Evolutionary conservation across 1,140 invertebrate species (phyloP), one percentile per base, ranked within the genome.

Genomic region (Bombus waltoni): DNA sequence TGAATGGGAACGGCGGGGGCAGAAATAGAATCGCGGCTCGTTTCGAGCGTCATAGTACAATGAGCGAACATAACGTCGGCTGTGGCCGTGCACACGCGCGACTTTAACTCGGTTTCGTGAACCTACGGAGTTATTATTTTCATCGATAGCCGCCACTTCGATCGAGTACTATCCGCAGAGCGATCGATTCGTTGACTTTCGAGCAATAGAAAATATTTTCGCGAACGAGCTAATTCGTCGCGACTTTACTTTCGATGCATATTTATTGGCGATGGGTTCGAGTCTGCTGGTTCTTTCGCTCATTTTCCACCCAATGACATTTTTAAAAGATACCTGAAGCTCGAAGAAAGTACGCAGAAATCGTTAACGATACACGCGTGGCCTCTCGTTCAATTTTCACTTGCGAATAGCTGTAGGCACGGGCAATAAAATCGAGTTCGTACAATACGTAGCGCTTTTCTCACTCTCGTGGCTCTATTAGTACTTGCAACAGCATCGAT

Each of bases 21-120:
- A 81, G 79, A 81, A 81, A 81, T 81, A 44, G 79, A 81, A 81
- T 80, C 44, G 47, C 47, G 66, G 28, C 78, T 15, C 25, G 77
- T 68, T 57, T 11, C 15, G 32, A 53, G 66, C 65, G 44, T 68
- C 47, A 28, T 32, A 44, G 68, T 28, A 59, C 38, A 44, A 57
- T 57, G 22, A 81, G 66, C n/a, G 68, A 53, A n/a, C 11, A 38
- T 35, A 79, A 38, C 38, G n/a, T 57, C 9, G 10, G 2, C 68
- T 72, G 1, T n/a, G 35, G 5, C 11, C 22, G 13, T 42, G 13
- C 28, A 32, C 15, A 38, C 68, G 57, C 8, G 38, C 42, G 25
- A 66, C 18, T 72, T 62, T 28, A 81, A 72, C 47, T 57, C 38
- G 28, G 25, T 72, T 72, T 72, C 66, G 68, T 25, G 38, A 59